Percentiles rank a stretch among this genome's conserved stretches.
These are phyloP conservation scores for Drosophila barbarae DNA, from an alignment of 2,888 invertebrate genomes.

Conservation along the genomic window DNA sequence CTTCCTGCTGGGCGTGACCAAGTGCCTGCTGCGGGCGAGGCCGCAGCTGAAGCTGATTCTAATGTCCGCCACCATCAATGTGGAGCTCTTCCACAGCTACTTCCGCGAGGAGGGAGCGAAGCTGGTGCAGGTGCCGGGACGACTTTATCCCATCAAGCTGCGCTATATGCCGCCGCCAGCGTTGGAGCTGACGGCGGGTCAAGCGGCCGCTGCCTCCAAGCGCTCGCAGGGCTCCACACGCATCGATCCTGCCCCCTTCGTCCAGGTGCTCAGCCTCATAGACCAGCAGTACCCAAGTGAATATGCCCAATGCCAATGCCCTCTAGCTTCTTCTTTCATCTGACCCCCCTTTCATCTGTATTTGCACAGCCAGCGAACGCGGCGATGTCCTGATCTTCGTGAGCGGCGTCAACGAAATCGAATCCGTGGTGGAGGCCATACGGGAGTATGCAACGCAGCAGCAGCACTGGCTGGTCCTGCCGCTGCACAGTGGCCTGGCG, in stretches of 20 bases:
- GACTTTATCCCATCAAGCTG: conserved; percentile 95
- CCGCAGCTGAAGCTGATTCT: conserved; percentile 92
- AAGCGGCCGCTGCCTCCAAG: conserved; percentile 45
- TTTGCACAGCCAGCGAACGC: conserved; percentile 84
- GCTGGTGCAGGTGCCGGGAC: conserved; percentile 95
- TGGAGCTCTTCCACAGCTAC: conserved; percentile 94
- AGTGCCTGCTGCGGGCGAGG: conserved; percentile 91
- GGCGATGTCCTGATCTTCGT: conserved; percentile 97
- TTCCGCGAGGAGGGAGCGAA: conserved; percentile 90
- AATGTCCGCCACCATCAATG: conserved; percentile 99
- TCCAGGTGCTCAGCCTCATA: conserved; percentile 94
- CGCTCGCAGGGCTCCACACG: conserved; percentile 83
- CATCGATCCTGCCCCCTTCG: conserved; percentile 95
- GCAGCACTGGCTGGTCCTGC: conserved; percentile 92
- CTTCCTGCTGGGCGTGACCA: conserved; percentile 95
- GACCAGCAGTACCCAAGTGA: conserved; percentile 89
- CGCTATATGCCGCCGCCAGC: conserved; percentile 86
- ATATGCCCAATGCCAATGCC: conserved; percentile 11
- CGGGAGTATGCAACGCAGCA: conserved; percentile 88
- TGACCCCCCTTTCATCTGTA: too few relatives aligned
- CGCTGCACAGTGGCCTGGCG: conserved; percentile 95
- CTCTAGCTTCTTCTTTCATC: background rate
- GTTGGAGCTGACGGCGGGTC: conserved; percentile 81
- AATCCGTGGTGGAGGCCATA: conserved; percentile 91
- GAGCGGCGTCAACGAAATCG: conserved; percentile 96